Evolutionary conservation across 2,888 invertebrate species (phyloP), one percentile per base, ranked within the genome.

Genomic region (Tyria jacobaeae): DNA sequence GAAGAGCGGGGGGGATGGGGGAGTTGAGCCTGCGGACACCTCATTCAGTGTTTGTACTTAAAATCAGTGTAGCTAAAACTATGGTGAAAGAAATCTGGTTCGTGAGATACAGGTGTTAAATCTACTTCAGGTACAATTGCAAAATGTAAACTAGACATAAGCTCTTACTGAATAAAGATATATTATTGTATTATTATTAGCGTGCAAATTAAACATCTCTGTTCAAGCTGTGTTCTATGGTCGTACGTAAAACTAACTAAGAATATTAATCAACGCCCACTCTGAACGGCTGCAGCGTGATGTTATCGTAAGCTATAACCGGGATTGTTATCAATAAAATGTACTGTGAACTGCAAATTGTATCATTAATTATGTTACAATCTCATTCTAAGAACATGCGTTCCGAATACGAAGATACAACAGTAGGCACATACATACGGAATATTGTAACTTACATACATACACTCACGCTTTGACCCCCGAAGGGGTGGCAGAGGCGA

Each of bases 231-330:
- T 54, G 27, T 39, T 41, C 39, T 41, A 41, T 6, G 27, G 39
- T 54, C 10, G 53, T 54, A 39, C 5, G 39, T 53, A 37, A 39
- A 44, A 54, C 7, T 51, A 21, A 21, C 54, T 34, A 55, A 39
- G 37, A 57, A 57, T 73, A 78, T 78, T 72, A 70, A 76, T 76
- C 78, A 68, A 59, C 75, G 73, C 75, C 76, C 70, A 79, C 75
- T 60, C 68, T 52, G 15, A 35, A 17, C 21, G 51, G 39, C 10
- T 10, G 35, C 6, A 47, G 47, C 27, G 53, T 62, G 71, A 74
- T 77, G 69, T 78, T 75, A 79, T 79, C 78, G 53, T 47, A 35
- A 51, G 47, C 55, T 75, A 73, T 79, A 78, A 70, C 67, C 62
- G 60, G 80, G 80, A 79, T 68, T 44, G 60, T 73, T 81, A 80